Base-by-base conservation (phyloP, 2,797 vertebrate species). In the Gymnothorax reevesii region DNA sequence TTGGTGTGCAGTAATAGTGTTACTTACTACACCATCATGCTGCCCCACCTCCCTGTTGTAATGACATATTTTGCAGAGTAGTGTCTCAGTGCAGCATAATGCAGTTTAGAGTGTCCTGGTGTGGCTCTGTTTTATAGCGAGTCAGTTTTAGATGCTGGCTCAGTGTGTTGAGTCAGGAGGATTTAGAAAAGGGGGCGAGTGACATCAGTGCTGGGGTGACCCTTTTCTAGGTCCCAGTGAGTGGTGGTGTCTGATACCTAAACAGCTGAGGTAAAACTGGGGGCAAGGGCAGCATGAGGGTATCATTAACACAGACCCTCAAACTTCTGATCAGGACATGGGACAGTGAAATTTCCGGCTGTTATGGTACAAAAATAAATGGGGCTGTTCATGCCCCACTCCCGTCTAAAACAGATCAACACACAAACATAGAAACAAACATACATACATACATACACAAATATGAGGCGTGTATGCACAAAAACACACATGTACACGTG, bases 331-430 rank as follows among this genome's bases (percentile, higher is more conserved):
- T 17, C 73, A 55, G 52, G 17, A 15, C 71, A 69, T 73, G 52
- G 13, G 55, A 60, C 69, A 79, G 22, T 55, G 66, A 62, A 84
- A 80, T 17, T 15, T 17, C 22, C 15, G 86, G 84, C 59, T 10
- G 10, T 64, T 84, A 12, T 15, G 27, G 59, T 15, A 9, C 52
- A 54, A 80, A 80, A 80, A 80, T 87, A 57, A 84, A 80, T 87
- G 17, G 49, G 83, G 49, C 80, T 66, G 82, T 84, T 27, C 20
- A 59, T n/a, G 2, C 22, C 25, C 17, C 42, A 13, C 13, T 4
- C 57, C 84, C 42, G 22, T 66, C 27, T 2, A 7, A n/a, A 6
- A 25, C 66, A 33, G 27, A 55, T 17, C 15, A 15, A 25, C 54
- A 22, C 1, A 6, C 17, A n/a, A 49, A 27, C 25, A 9, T 20